These are phyloP conservation scores for Silurus glanis DNA, from an alignment of 2,113 vertebrate species.

Conservation along the genomic window DNA sequence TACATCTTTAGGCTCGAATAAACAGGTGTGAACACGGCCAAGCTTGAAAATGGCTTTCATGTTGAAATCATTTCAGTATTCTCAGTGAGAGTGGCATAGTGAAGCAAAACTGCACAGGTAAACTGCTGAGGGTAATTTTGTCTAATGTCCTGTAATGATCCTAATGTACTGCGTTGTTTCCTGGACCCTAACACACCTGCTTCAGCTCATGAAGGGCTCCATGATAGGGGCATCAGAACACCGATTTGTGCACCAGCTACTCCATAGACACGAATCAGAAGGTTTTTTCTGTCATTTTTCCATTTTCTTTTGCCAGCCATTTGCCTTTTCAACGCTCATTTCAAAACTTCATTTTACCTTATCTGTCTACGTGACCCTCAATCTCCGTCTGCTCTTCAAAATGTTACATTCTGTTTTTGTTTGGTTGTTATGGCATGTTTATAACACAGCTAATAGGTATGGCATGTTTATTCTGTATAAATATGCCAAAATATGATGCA, in stretches of 20 bases:
- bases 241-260: background rate
- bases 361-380: background rate
- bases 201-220: constrained; percentile 20
- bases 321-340: background rate
- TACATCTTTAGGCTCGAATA: background rate
- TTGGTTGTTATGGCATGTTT: constrained; percentile 5
- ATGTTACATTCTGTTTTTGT: background rate
- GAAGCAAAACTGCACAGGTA: background rate
- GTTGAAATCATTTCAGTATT: constrained; percentile 1
- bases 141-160: constrained; percentile 22
- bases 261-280: background rate
- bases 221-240: background rate
- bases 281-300: background rate
- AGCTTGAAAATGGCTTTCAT: constrained; percentile 20
- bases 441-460: background rate
- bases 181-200: constrained; percentile 26
- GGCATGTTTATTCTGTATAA: background rate
- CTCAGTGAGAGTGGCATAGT: constrained; percentile 2
- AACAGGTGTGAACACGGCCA: background rate
- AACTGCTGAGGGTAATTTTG: constrained; percentile 17
- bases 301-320: background rate
- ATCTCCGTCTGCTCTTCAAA: background rate
- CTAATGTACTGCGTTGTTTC: constrained; percentile 27
- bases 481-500: background rate
- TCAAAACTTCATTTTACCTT: background rate